Evolutionary conservation across 2,888 invertebrate species (phyloP).

Genomic region (Clostera curtula): DNA sequence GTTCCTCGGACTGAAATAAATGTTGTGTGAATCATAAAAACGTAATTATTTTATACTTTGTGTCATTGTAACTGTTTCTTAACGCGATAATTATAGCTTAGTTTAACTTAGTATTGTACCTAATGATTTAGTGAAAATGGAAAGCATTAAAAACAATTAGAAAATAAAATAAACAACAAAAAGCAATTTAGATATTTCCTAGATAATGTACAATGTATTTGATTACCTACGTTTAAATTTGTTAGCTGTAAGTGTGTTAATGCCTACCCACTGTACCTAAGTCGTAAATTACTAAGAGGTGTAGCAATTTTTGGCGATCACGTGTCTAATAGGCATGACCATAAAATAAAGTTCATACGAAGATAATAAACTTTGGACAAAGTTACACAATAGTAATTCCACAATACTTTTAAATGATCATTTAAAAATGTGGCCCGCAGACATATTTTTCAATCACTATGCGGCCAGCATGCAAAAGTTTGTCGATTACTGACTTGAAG

Average conservation of each 20-base stretch:
- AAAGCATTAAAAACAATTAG: slow-evolving; percentile 27
- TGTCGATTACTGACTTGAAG: too few species aligned
- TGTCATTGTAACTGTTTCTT: slow-evolving; percentile 21
- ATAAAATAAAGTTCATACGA: too few species aligned
- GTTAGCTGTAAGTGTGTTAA: slow-evolving; percentile 19
- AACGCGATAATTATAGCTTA: slow-evolving; percentile 25
- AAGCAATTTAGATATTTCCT: slow-evolving; percentile 50
- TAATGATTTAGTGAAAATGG: slow-evolving; percentile 28
- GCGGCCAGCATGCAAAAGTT: too few species aligned
- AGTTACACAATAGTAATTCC: too few species aligned
- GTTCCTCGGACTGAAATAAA: too few species aligned
- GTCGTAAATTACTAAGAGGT: slow-evolving; percentile 10
- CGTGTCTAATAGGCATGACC: too few species aligned
- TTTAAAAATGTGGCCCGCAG: too few species aligned
- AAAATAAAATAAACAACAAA: slow-evolving; percentile 31
- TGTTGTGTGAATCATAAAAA: slow-evolving; percentile 17
- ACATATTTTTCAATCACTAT: too few species aligned
- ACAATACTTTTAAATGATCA: too few species aligned
- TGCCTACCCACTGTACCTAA: slow-evolving; percentile 14
- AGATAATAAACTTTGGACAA: too few species aligned
- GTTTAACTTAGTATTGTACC: slow-evolving; percentile 20
- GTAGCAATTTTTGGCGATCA: too few species aligned
- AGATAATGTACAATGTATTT: slow-evolving; percentile 47
- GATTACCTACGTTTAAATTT: slow-evolving; percentile 21
- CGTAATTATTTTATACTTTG: slow-evolving; percentile 22